A percentile compares a stretch with the other conserved stretches of the same genome.
These are phyloP conservation scores for Kryptolebias ocellatus DNA, from an alignment of 2,797 vertebrate genomes.

Conservation along the genomic window DNA sequence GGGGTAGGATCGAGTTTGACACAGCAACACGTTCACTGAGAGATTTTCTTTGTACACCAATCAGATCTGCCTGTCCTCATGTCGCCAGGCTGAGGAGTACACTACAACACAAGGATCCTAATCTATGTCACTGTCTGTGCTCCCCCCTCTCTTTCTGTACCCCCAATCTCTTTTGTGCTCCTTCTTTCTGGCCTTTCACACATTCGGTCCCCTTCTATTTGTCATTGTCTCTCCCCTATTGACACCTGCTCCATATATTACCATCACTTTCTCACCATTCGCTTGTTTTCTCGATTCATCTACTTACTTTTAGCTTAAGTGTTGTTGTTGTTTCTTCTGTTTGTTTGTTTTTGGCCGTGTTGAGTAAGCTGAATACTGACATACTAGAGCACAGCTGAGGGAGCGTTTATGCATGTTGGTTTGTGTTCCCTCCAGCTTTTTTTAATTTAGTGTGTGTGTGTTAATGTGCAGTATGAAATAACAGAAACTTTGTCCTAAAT, in stretches of 20 bases:
- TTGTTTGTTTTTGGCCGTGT: conserved; percentile 36
- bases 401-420: conserved; percentile 12
- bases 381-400: conserved; percentile 24
- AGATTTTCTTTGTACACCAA: conserved; percentile 78
- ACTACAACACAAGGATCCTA: conserved; percentile 54
- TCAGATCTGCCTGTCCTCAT: conserved; percentile 71
- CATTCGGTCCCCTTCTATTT: conserved; percentile 62
- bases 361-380: conserved; percentile 36
- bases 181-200: conserved; percentile 36
- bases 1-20: conserved; percentile 71
- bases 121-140: conserved; percentile 65
- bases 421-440: conserved; percentile 1
- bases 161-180: conserved; percentile 43
- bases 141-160: conserved; percentile 38
- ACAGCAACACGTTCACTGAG: conserved; percentile 54
- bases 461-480: conserved; percentile 17
- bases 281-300: conserved; percentile 27
- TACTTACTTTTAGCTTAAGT: conserved; percentile 23
- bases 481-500: conserved; percentile 16
- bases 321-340: background rate
- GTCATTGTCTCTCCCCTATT: conserved; percentile 59
- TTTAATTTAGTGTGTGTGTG: background rate
- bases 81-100: conserved; percentile 56
- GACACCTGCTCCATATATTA: conserved; percentile 45
- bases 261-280: conserved; percentile 6